These are phyloP conservation scores for Bradypodion ventrale DNA, from an alignment of 2,797 vertebrate species.

Conservation along the genomic window DNA sequence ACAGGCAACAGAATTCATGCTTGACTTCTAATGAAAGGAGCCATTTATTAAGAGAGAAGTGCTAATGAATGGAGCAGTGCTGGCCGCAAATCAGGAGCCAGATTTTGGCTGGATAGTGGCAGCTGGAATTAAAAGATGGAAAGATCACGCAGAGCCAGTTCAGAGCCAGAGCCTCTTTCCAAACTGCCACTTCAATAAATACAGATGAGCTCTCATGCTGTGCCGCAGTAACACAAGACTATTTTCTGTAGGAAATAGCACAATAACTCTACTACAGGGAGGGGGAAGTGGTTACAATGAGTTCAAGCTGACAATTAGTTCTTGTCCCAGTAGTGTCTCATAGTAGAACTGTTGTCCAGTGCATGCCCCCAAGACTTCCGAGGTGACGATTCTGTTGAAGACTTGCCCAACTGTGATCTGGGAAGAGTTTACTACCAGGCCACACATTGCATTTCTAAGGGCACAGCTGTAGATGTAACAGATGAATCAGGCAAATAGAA, in stretches of 20 bases:
- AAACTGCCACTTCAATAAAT: not conserved
- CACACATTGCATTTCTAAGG: not conserved
- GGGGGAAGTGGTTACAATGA: not conserved
- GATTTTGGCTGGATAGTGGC: not conserved
- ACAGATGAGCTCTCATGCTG: slow-evolving; percentile 9
- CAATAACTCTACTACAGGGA: not conserved
- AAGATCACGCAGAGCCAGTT: not conserved
- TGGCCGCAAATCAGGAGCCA: slow-evolving; percentile 12
- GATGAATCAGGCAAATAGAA: not conserved
- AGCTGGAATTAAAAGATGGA: slow-evolving; percentile 6
- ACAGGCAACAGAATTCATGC: not conserved
- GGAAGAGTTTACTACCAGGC: not conserved
- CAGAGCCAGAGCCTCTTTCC: not conserved
- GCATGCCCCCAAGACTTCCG: not conserved
- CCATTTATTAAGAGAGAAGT: slow-evolving; percentile 13
- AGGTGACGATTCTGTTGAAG: not conserved
- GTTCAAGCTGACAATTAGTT: not conserved
- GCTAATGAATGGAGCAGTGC: not conserved
- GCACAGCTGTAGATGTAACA: not conserved
- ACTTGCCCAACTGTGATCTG: not conserved
- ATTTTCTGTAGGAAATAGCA: slow-evolving; percentile 3
- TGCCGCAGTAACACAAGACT: not conserved
- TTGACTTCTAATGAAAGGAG: slow-evolving; percentile 22
- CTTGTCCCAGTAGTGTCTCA: not conserved
- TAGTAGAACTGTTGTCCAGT: not conserved